phyloP scores from a whole-genome alignment of 2,113 vertebrate genomes.

The Halichoerus grypus region DNA sequence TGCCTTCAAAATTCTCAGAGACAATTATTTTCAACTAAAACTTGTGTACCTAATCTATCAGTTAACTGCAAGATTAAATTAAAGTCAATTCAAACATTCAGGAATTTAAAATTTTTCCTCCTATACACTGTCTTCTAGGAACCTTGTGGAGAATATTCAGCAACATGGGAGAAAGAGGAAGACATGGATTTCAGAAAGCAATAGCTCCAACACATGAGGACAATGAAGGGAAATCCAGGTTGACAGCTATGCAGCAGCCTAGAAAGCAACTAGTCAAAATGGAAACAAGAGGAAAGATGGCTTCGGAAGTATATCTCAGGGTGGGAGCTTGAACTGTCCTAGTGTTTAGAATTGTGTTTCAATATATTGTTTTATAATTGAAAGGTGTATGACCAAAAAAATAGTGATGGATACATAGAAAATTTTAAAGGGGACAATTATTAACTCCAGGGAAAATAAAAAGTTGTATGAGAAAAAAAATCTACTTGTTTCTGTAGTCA shows the following conservation, averaged over 20 bases:
- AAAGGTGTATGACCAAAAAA: neutral
- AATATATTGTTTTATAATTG: neutral
- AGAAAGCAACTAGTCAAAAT: neutral
- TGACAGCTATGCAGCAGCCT: neutral
- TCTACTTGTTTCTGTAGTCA: constrained; percentile 9
- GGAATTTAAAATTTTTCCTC: neutral
- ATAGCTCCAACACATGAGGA: neutral
- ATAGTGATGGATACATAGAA: neutral
- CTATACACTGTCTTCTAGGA: constrained; percentile 13
- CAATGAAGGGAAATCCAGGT: neutral
- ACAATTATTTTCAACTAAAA: constrained; percentile 29
- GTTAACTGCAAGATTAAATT: neutral
- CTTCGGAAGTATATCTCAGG: neutral
- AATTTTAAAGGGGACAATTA: neutral
- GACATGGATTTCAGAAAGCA: neutral
- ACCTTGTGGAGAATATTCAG: neutral
- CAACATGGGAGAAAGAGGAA: neutral
- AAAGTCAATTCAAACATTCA: constrained; percentile 36
- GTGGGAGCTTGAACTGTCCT: neutral
- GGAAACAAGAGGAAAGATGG: neutral
- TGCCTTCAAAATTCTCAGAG: constrained; percentile 30
- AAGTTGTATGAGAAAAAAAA: constrained; percentile 29
- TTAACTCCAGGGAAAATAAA: constrained; percentile 37
- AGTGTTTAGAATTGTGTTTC: neutral
- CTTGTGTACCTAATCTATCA: neutral